Base-by-base conservation (phyloP, 2,797 vertebrate genomes). In the Poecile montanus region DNA sequence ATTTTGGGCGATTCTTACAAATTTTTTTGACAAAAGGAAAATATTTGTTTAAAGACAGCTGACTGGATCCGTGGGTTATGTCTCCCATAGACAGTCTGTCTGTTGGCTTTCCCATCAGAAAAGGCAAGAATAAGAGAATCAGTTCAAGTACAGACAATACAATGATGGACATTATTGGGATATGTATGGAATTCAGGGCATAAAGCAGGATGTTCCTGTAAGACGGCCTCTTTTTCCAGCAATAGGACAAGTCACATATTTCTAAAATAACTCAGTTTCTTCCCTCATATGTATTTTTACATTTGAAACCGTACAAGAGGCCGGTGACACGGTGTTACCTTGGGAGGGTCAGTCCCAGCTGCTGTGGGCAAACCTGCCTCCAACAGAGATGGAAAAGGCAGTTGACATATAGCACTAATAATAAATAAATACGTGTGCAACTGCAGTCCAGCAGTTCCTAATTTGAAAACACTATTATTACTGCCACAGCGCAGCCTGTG, bases 201-300 rank as follows among this genome's bases (percentile, higher is more conserved):
- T 44, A 70, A 76, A 70, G 44, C 42, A 16, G 47, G 34, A 13
- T 2, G 15, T 38, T n/a, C 50, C 51, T 36, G 19, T 68, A 15
- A 44, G 30, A 7, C n/a, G 60, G 13, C 44, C 26, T 26, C 16
- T 42, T 38, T 34, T 44, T 12, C 40, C 81, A 70, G 78, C 74
- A 12, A 1, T 12, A 6, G 2, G 19, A 20, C 16, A 36, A 54
- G 10, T 29, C 9, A 2, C 1, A 0, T 27, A 5, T 66, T 70
- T 76, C 7, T 36, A 2, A 87, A 70, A 29, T 30, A 42, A 44
- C 58, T n/a, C 25, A 5, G 3, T 66, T 88, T 62, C 42, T 54
- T 60, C 60, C 36, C 26, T 66, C 13, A 1, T 3, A 0, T 0
- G 0, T 17, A 7, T n/a, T 84, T 47, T 89, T 34, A 13, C 1